These are phyloP conservation scores for Ephydatia muelleri DNA, from an alignment of 37 sponge, comb jelly and placozoan species.

Conservation along the genomic window DNA sequence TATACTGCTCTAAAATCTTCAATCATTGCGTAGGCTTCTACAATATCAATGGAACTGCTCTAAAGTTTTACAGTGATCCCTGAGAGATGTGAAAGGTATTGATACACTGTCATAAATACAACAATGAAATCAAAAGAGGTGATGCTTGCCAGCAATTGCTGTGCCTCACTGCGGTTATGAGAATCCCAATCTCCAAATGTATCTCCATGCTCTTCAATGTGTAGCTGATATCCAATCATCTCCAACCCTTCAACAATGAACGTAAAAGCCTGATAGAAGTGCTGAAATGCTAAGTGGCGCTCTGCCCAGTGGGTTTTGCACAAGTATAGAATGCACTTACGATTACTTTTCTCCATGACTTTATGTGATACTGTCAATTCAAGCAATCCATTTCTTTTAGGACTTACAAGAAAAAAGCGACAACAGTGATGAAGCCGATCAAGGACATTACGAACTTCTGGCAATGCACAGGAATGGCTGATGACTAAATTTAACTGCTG, in stretches of 20 bases:
- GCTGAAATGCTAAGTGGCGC: constrained; percentile 50
- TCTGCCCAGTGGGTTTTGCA: constrained; percentile 60
- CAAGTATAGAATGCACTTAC: constrained; percentile 43
- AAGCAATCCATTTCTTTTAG: constrained; percentile 29
- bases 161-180: constrained; percentile 21
- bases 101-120: background rate
- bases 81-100: constrained; percentile 23
- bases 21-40: constrained; percentile 43
- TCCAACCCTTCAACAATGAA: constrained; percentile 38
- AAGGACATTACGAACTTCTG: constrained; percentile 49
- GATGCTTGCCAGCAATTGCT: constrained; percentile 33
- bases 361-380: constrained; percentile 23
- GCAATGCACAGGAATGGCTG: constrained; percentile 43
- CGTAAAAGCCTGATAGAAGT: constrained; percentile 40
- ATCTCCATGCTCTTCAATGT: constrained; percentile 26
- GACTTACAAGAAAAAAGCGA: constrained; percentile 20
- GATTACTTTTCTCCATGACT: constrained; percentile 6
- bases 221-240: constrained; percentile 18
- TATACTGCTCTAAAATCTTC: constrained; percentile 14
- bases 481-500: constrained; percentile 55
- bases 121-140: constrained; percentile 37
- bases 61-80: constrained; percentile 59
- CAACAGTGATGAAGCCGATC: constrained; percentile 10
- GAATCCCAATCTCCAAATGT: constrained; percentile 37
- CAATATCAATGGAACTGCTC: constrained; percentile 44